A percentile compares a stretch with the other conserved stretches of the same genome.
Conservation (phyloP, 2,113 vertebrate species). For the Puntigrus tetrazona region DNA sequence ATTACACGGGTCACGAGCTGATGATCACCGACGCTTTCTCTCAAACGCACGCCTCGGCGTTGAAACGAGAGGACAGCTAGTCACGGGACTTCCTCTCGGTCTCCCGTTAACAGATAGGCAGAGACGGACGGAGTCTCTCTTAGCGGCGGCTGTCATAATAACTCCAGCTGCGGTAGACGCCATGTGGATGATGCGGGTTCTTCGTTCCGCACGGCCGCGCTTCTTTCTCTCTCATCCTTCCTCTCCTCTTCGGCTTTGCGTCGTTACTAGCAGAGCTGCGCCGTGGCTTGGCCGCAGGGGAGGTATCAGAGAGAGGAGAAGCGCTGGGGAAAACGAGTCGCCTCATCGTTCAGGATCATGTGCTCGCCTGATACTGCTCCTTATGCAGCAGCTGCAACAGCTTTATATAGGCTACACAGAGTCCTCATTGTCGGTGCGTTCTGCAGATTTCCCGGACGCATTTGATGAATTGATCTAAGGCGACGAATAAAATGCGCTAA, state of each 20-base stretch:
- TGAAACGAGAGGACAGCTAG: neutral
- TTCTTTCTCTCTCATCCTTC: conserved; percentile 3
- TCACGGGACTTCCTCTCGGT: neutral
- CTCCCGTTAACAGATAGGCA: neutral
- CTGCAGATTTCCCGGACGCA: neutral
- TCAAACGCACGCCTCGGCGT: neutral
- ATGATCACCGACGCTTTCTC: neutral
- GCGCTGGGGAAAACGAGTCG: conserved; percentile 3
- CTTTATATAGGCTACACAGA: neutral
- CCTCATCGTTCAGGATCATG: conserved; percentile 20
- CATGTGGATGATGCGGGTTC: conserved; percentile 40
- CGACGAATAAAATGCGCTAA: neutral
- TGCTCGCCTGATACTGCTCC: conserved; percentile 31
- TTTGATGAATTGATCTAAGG: neutral
- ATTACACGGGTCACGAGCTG: conserved; percentile 8
- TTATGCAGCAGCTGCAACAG: conserved; percentile 22
- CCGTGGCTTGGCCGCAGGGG: conserved; percentile 31
- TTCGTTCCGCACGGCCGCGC: conserved; percentile 62
- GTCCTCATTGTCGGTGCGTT: neutral
- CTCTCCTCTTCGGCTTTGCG: conserved; percentile 19
- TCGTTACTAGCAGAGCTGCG: conserved; percentile 26
- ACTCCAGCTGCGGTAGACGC: neutral
- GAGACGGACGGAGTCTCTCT: conserved; percentile 4
- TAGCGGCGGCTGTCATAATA: conserved; percentile 7
- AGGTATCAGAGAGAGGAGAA: conserved; percentile 16